These are phyloP conservation scores for Leucophora obtusa DNA, from an alignment of 2,888 invertebrate species.

Conservation along the genomic window DNA sequence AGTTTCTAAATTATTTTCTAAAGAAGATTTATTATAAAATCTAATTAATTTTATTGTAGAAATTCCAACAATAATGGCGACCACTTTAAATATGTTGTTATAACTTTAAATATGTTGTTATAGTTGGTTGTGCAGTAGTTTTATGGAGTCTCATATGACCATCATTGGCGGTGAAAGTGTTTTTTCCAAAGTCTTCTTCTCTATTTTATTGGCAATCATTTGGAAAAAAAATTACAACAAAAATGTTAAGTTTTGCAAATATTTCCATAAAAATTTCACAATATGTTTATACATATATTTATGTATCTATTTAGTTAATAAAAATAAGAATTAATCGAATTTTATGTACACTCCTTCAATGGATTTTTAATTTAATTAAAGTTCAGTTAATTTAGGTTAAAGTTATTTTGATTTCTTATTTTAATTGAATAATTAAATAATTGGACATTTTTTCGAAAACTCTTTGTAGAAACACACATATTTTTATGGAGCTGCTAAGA, in stretches of 20 bases:
- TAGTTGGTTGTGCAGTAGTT: conserved; percentile 6
- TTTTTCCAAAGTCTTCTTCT: conserved; percentile 53
- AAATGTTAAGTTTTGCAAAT: conserved; percentile 8
- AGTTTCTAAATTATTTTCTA: conserved; percentile 30
- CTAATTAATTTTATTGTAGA: neutral
- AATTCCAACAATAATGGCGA: conserved; percentile 11
- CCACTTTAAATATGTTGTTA: conserved; percentile 4
- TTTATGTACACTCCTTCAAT: no score
- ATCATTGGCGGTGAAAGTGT: conserved; percentile 72
- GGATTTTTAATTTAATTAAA: no score
- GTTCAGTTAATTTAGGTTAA: no score
- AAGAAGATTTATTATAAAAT: conserved; percentile 14
- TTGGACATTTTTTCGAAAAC: no score
- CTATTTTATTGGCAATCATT: conserved; percentile 41
- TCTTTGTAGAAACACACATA: no score
- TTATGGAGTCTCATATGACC: conserved; percentile 65
- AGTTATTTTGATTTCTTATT: no score
- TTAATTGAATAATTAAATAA: no score
- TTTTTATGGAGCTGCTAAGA: no score
- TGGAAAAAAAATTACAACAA: conserved; percentile 18
- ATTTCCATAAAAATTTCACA: conserved; percentile 40
- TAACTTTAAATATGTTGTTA: conserved; percentile 32
- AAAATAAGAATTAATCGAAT: no score
- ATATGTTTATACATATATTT: no score
- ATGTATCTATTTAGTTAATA: no score